These are phyloP conservation scores for Myocastor coypus DNA, from an alignment of 2,113 vertebrate species.

Conservation along the genomic window DNA sequence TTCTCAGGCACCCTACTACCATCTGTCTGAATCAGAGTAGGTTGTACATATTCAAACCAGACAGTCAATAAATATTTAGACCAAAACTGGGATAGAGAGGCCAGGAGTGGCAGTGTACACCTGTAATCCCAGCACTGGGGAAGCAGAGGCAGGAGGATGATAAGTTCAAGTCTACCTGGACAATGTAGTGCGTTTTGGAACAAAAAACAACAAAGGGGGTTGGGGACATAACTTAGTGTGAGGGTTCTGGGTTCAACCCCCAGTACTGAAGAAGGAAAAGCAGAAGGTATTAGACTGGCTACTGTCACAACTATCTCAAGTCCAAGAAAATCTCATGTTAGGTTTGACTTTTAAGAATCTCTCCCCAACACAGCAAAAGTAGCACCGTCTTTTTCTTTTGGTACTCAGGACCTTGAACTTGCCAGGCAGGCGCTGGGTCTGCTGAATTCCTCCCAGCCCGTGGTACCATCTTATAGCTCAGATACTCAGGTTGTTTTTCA, in stretches of 20 bases:
- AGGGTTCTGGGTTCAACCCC: not conserved
- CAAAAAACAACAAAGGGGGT: not conserved
- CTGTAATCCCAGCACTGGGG: not conserved
- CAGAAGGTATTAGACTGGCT: not conserved
- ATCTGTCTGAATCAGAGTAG: not conserved
- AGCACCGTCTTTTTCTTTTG: too few species aligned
- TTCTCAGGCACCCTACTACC: not conserved
- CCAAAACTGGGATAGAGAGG: not conserved
- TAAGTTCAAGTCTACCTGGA: not conserved
- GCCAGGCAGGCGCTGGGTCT: too few species aligned
- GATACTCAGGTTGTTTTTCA: not conserved
- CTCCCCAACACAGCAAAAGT: not conserved
- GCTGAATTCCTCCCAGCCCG: not conserved
- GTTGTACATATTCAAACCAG: not conserved
- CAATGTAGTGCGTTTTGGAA: not conserved
- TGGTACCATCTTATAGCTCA: not conserved
- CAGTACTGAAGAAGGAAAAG: not conserved
- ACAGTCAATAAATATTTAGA: constrained; percentile 29
- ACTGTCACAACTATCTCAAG: not conserved
- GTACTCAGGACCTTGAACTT: too few species aligned
- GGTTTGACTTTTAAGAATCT: not conserved
- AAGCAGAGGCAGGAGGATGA: not conserved
- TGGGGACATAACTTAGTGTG: not conserved
- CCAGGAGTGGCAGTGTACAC: not conserved
- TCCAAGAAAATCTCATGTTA: not conserved